Evolutionary conservation across 2,888 invertebrate species (phyloP), one percentile per base, ranked within the genome.

Genomic region (Adelphocoris suturalis): DNA sequence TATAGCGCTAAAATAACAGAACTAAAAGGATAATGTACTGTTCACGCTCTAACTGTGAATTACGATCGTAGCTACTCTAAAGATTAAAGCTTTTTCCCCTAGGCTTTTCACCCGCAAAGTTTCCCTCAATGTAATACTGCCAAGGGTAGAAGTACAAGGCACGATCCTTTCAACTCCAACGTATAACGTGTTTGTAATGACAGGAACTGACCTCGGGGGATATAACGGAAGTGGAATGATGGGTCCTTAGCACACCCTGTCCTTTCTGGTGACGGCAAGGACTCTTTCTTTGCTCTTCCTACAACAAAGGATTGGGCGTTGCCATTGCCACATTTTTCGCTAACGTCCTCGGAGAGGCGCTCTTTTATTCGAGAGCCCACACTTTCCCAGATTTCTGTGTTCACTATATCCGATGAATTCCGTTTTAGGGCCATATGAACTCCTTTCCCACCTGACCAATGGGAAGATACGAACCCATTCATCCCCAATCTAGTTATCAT

Each of bases 221-320:
- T 23, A 19, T 27, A 68, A 68, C 68, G 9, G 68, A 23, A 23
- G 11, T 23, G 23, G 68, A 27, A 68, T 68, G 68, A 68, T 68
- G 23, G 68, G 68, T 68, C 68, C 68, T 68, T 23, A 23, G 4
- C 19, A 68, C 68, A 23, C 19, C 12, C 11, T 23, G 23, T 11
- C 23, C 23, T 12, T 68, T 68, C 37, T 37, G 37, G 2, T 12
- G 68, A 23, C 19, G 68, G n/a, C 11, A 68, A 12, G 68, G 23
- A 23, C 23, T 68, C 12, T 23, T 68, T 68, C 68, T 68, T 23
- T 23, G 68, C 68, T 68, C 27, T 27, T 23, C 23, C 23, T 19
- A 68, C 68, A 27, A 68, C 68, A 68, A 68, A 68, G 23, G 68
- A 23, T 13, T 12, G 68, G 68, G 68, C 68, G 68, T 23, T 27